Percentiles rank a stretch among this genome's conserved stretches.
phyloP scores from a whole-genome alignment of 2,113 vertebrate genomes.

The Nerophis ophidion region DNA sequence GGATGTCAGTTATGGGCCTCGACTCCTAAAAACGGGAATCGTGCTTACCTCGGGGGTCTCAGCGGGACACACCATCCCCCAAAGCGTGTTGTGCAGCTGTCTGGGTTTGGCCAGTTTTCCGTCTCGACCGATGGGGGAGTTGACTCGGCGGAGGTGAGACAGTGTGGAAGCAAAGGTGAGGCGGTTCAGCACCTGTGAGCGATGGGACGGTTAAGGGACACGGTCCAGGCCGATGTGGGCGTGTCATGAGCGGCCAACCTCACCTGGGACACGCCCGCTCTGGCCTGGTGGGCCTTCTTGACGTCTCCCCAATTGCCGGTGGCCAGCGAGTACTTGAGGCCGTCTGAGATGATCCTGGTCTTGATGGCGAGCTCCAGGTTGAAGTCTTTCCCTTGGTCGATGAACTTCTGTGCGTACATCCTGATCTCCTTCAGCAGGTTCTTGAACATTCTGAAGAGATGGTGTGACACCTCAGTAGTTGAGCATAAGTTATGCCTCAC shows the following conservation, averaged over 20 bases:
- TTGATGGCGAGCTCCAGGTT: slow-evolving; percentile 97
- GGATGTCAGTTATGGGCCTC: no score
- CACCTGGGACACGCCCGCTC: slow-evolving; percentile 97
- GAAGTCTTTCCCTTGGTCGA: slow-evolving; percentile 96
- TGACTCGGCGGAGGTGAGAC: slow-evolving; percentile 90
- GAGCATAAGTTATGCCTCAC: no score
- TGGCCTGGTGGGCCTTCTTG: slow-evolving; percentile 97
- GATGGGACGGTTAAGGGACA: no score
- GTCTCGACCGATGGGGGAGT: slow-evolving; percentile 94
- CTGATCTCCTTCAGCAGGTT: slow-evolving; percentile 97
- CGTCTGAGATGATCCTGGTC: slow-evolving; percentile 95
- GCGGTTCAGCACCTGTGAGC: slow-evolving; percentile 86
- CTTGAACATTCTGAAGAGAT: slow-evolving; percentile 90
- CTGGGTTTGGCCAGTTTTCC: slow-evolving; percentile 96
- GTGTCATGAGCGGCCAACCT: neutral
- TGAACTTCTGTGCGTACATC: slow-evolving; percentile 97
- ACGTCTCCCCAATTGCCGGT: slow-evolving; percentile 99
- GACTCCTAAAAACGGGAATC: neutral
- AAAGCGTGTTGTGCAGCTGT: slow-evolving; percentile 94
- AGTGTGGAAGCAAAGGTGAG: slow-evolving; percentile 95
- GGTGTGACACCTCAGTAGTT: no score
- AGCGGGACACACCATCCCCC: slow-evolving; percentile 98
- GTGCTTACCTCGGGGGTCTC: slow-evolving; percentile 92
- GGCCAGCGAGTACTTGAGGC: slow-evolving; percentile 93
- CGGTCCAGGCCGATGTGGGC: no score